Evolutionary conservation across 2,888 invertebrate species (phyloP), one percentile per base, ranked within the genome.

Genomic region (Folsomia candida): DNA sequence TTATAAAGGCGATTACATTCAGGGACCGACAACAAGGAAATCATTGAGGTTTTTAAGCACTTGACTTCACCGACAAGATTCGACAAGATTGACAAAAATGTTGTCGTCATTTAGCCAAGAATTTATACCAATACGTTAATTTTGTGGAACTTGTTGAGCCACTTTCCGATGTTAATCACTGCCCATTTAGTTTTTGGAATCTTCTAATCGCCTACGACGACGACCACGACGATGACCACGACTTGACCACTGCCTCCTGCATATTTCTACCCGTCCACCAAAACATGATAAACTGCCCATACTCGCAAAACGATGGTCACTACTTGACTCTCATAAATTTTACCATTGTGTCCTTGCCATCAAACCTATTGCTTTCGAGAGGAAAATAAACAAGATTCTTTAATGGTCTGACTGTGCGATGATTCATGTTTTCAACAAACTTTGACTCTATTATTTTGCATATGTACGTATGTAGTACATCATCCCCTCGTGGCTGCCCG

Each of bases 121-220:
- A 54, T 54, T 18, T 54, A 54, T 20, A n/a, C n/a, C n/a, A n/a
- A n/a, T n/a, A n/a, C n/a, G n/a, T n/a, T n/a, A n/a, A 54, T 54
- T 54, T 54, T 54, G 37, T 37, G 18, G 54, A 54, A 54, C 54
- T 22, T 22, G 54, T 54, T 54, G 54, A 54, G 54, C 54, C 54
- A 54, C 54, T 54, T 54, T 22, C n/a, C 22, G 6, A 20, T 47
- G 54, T 54, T 54, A 54, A 54, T 54, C 54, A 54, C 54, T 22
- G 11, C 22, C 4, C 14, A 37, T 37, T 37, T 9, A 14, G 14
- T 37, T 37, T 37, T 37, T 37, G 37, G 37, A 37, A 37, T 37
- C 14, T 37, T n/a, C n/a, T n/a, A n/a, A n/a, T n/a, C n/a, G n/a
- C n/a, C n/a, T n/a, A n/a, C n/a, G n/a, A n/a, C n/a, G n/a, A n/a